Conservation (phyloP, 2,113 vertebrate genomes). For the Bos indicus region DNA sequence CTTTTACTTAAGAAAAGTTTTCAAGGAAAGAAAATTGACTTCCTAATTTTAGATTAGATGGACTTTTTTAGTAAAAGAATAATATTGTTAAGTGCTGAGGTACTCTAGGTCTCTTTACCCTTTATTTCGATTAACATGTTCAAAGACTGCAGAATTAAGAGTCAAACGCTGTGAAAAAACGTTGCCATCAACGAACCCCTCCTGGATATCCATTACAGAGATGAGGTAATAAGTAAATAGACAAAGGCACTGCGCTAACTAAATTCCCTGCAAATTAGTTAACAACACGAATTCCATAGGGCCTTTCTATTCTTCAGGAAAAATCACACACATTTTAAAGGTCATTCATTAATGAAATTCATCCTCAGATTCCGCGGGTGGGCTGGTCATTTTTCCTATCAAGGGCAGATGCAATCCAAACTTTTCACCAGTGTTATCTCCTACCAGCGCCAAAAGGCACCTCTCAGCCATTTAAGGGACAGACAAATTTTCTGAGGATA, state of each 20-base stretch:
- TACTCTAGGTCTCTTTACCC: neutral
- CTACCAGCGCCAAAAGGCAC: neutral
- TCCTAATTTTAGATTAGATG: neutral
- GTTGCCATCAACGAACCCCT: neutral
- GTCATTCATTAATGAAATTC: neutral
- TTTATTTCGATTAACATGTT: neutral
- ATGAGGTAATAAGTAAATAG: neutral
- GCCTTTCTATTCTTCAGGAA: neutral
- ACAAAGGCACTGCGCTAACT: neutral
- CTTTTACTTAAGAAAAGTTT: neutral
- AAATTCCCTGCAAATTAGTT: neutral
- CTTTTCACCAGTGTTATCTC: neutral
- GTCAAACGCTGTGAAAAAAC: neutral
- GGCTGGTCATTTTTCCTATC: neutral
- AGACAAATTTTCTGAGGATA: neutral
- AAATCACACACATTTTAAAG: neutral
- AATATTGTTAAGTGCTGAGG: neutral
- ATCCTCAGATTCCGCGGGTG: neutral
- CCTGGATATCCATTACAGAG: neutral
- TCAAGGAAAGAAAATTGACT: neutral
- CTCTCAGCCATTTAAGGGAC: neutral
- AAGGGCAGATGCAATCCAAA: neutral
- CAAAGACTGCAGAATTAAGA: neutral
- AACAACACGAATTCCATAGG: neutral
- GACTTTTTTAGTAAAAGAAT: neutral